Evolutionary conservation across 2,113 vertebrate species (phyloP).

Genomic region (Neofelis nebulosa): DNA sequence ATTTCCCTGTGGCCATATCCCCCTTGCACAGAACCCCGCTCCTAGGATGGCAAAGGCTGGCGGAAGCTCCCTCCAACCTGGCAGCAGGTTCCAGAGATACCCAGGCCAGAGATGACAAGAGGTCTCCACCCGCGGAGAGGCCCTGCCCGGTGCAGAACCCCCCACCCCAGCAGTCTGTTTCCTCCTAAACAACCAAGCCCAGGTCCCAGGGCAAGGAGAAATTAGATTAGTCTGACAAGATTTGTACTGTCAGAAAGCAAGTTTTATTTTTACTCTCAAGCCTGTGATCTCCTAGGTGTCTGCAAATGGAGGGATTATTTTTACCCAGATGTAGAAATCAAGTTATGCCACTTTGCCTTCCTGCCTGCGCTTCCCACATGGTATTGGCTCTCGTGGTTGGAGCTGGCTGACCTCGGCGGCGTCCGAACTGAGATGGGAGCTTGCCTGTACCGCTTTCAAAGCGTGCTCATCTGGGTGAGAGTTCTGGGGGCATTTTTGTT

Average conservation of each 20-base stretch:
- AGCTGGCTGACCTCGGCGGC: neutral
- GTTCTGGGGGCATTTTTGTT: neutral
- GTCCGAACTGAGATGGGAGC: neutral
- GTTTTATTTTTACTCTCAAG: slow-evolving; percentile 69
- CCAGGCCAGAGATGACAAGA: neutral
- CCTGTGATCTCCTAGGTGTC: slow-evolving; percentile 63
- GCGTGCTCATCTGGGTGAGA: neutral
- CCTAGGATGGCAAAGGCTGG: neutral
- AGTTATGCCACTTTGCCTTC: neutral
- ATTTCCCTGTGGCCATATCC: neutral
- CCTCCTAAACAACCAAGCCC: neutral
- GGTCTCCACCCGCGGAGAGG: neutral
- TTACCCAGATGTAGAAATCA: slow-evolving; percentile 58
- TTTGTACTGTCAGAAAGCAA: slow-evolving; percentile 60
- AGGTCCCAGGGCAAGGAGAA: neutral
- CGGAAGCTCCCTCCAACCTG: neutral
- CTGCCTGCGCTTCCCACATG: neutral
- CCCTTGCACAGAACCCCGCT: neutral
- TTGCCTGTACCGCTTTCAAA: neutral
- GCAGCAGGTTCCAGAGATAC: neutral
- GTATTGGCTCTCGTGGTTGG: neutral
- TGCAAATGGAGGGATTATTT: slow-evolving; percentile 59
- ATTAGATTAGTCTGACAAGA: slow-evolving; percentile 62
- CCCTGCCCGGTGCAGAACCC: neutral
- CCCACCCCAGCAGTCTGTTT: neutral